These are phyloP conservation scores for Beris chalybata DNA, from an alignment of 2,888 invertebrate genomes.

Conservation along the genomic window DNA sequence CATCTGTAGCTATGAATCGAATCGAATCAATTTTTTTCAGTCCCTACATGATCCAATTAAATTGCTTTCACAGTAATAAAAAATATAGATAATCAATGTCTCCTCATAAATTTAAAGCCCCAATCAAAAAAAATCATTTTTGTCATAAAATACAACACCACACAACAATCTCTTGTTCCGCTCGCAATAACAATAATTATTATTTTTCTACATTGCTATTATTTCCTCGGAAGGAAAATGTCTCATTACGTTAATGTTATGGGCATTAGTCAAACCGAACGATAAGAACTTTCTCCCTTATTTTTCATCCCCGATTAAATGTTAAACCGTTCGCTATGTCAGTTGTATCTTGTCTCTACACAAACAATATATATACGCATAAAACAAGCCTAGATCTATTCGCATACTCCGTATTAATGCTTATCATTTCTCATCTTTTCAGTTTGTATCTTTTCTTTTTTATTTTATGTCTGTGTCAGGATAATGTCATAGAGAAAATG, in stretches of 20 bases:
- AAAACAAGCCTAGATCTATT: too few species aligned
- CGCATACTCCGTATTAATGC: slow-evolving; percentile 32
- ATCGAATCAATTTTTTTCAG: too few species aligned
- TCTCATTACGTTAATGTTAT: slow-evolving; percentile 37
- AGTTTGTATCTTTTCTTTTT: slow-evolving; percentile 17
- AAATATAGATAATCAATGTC: too few species aligned
- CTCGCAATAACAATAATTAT: slow-evolving; percentile 23
- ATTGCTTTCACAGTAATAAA: too few species aligned
- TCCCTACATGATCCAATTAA: too few species aligned
- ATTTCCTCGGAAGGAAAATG: slow-evolving; percentile 35
- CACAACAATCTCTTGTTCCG: neutral
- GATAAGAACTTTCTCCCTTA: slow-evolving; percentile 27
- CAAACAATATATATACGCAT: too few species aligned
- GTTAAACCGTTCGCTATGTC: slow-evolving; percentile 13
- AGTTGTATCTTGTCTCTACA: too few species aligned
- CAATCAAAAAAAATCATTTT: too few species aligned
- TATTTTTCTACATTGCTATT: slow-evolving; percentile 30
- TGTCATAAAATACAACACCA: neutral
- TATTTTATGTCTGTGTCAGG: slow-evolving; percentile 24
- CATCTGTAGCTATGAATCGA: too few species aligned
- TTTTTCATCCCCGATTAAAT: slow-evolving; percentile 19
- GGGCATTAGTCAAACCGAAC: slow-evolving; percentile 33
- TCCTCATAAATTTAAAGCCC: too few species aligned
- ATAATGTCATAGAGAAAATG: slow-evolving; percentile 23
- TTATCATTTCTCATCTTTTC: slow-evolving; percentile 37